Base-by-base conservation (phyloP, 1,140 invertebrate species). In the Ceratina australensis region DNA sequence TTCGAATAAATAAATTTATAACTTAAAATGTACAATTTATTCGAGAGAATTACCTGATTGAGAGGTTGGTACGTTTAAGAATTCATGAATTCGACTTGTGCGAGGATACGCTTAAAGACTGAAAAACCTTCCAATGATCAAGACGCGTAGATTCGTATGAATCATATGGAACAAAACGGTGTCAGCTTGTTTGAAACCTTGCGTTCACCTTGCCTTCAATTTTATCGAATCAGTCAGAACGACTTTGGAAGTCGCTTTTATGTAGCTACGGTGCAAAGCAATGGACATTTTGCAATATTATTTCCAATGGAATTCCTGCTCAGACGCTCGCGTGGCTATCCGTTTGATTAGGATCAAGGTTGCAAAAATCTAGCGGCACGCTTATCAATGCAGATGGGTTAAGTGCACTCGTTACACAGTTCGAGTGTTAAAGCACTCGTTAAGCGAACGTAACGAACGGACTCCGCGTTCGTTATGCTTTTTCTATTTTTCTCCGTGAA, bases 311-410 rank as follows among this genome's bases (percentile, higher is more conserved):
- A 77, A 77, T 71, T 68, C 33, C 59, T 63, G 5, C 26, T 42
- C 20, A 47, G 57, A 20, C 24, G 15, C 18, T 15, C 47, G 7
- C 16, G 47, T n/a, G 12, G 47, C 28, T 42, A 79, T 75, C 49
- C 10, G 52, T n/a, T 65, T 75, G 72, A 79, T 79, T 79, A 75
- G 71, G 77, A 72, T 72, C 77, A 79, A 72, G 77, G 77, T 79
- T 79, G 61, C 26, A 60, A 79, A 57, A 75, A 74, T 74, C 56
- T 66, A 74, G 52, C 72, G 72, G 56, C 26, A 65, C 72, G 63
- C 49, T 79, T 79, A 79, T 79, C 77, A 72, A 75, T 79, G 77
- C 63, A 79, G 71, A 79, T 79, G 60, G 72, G 72, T 79, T 79
- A 79, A 79, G 77, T 75, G 72, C 57, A 75, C 77, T 72, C 47